Base-by-base conservation (phyloP, 2,797 vertebrate genomes). In the Rhadinocentrus ornatus region DNA sequence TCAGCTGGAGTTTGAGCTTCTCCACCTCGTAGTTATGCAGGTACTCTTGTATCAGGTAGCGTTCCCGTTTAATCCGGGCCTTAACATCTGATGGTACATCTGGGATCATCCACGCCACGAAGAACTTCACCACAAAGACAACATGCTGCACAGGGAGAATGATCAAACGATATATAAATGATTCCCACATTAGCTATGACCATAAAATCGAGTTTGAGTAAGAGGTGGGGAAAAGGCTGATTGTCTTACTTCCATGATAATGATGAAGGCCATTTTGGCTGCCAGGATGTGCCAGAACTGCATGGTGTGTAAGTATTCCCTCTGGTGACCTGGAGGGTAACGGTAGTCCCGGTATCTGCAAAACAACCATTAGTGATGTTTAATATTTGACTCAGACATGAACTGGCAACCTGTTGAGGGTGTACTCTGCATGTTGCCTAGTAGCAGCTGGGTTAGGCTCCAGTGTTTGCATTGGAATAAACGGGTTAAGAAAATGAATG, bases 31-130 rank as follows among this genome's bases (percentile, higher is more conserved):
- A 99, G 73, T 96, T 94, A 52, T 97, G 96, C 1, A 99, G 92
- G 78, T 97, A 96, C 82, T 96, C 96, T 83, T 97, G 92, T 12
- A 97, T 96, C 88, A 98, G 93, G 78, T 96, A 96, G 55, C 96
- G 97, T 18, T 99, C 98, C 29, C 96, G 92, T 85, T 97, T 99
- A 77, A 99, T 93, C 75, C 94, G 94, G 0, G 95, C 96, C 77
- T 94, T 94, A 77, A 99, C 96, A 0, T 96, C 96, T 15, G 95
- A 92, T 0, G 97, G 96, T 59, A 99, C 91, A 27, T 99, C 97
- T 0, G 97, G 97, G 81, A 99, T 99, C 93, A 98, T 90, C 96
- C 97, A 99, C 0, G 97, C 97, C 73, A 99, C 94, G 0, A 97
- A 96, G 93, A 99, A 99, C 83, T 98, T 99, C 71, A 98, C 94